Evolutionary conservation across 2,888 invertebrate species (phyloP).

Genomic region (Euproctis similis): DNA sequence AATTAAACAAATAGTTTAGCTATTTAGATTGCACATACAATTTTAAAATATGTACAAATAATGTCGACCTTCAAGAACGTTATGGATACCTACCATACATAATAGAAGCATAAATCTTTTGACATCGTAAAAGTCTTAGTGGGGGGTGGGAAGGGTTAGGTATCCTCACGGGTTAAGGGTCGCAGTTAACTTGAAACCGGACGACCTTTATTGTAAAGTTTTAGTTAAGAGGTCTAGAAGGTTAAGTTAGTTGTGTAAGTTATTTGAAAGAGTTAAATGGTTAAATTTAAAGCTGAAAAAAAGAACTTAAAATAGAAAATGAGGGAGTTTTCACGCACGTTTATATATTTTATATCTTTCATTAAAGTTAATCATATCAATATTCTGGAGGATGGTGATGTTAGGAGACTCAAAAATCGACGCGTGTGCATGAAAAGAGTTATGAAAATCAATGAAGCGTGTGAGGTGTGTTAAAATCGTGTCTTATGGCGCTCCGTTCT

Average conservation of each 20-base stretch:
- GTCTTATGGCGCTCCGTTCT: no score
- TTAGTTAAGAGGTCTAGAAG: conserved; percentile 6
- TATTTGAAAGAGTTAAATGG: conserved; percentile 2
- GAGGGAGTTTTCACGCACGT: no score
- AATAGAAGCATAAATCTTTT: conserved; percentile 22
- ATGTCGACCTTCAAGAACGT: not conserved
- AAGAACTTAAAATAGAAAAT: no score
- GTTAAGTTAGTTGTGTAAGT: conserved; percentile 2
- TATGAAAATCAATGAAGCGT: no score
- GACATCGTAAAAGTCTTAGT: conserved; percentile 17
- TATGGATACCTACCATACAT: conserved; percentile 7
- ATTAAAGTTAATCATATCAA: no score
- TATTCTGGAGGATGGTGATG: no score
- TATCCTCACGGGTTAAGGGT: conserved; percentile 7
- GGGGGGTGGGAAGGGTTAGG: conserved; percentile 14
- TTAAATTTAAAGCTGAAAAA: no score
- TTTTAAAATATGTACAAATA: not conserved
- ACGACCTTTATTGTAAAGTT: conserved; percentile 14
- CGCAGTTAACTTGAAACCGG: conserved; percentile 8
- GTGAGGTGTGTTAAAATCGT: no score
- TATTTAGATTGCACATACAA: not conserved
- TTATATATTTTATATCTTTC: no score
- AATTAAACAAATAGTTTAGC: no score
- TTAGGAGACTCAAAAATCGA: no score
- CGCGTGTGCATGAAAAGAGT: no score